Evolutionary conservation across 2,888 invertebrate species (phyloP), one percentile per base, ranked within the genome.

Genomic region (Chalcis sispes): DNA sequence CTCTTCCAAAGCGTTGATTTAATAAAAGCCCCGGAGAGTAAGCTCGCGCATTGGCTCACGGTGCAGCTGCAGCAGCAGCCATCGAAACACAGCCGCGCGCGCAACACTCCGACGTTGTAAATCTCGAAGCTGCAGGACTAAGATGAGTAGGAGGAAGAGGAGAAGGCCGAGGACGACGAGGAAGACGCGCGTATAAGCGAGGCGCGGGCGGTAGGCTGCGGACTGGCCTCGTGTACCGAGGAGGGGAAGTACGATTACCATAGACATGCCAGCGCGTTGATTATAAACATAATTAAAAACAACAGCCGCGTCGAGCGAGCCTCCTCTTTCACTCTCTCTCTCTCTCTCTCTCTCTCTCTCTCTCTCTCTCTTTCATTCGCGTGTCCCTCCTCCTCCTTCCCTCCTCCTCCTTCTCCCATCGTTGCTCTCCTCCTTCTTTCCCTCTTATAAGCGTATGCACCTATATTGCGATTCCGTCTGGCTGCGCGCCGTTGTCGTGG

Each of bases 211-310:
- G 69, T 58, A 50, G 58, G 59, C 25, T n/a, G 13, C 36, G 36
- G 25, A 2, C 3, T 50, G 20, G 3, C 20, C 50, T 2, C 20
- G 20, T 50, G 20, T 20, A 50, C 20, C 25, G 23, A 18, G 15
- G 54, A 32, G 8, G 32, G 40, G 62, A 48, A 52, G 4, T 40
- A 32, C 78, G 84, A 86, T 86, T 86, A 86, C 85, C 86, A 86
- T 86, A 86, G 85, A 86, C 86, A 86, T 80, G 86, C 83, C 82
- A 81, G 67, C 82, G 85, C 85, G 85, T 86, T 88, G 86, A 88
- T 88, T 88, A 88, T 88, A 87, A 87, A 87, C 86, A 88, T 88
- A 88, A 88, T 88, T 88, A 87, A 88, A 88, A 88, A 87, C 85
- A 87, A 85, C 86, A 85, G 83, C 84, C n/a, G 66, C 56, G 29